Evolutionary conservation across 2,888 invertebrate genomes (phyloP), one percentile per base, ranked within the genome.

Genomic region (Macrosoma leucophasiata): DNA sequence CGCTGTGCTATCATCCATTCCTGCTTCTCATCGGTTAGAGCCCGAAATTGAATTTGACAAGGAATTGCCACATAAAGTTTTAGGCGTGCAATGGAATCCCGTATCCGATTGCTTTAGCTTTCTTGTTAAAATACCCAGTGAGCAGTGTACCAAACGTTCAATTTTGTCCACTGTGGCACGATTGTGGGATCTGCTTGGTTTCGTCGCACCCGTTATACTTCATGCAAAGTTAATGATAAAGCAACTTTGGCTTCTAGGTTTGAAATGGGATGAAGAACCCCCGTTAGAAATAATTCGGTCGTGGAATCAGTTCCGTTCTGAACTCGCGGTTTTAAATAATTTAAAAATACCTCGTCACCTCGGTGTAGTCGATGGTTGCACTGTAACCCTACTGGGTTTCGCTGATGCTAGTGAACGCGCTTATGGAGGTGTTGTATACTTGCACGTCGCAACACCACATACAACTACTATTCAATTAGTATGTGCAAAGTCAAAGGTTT

Each of bases 351-450:
- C 23, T 12, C 12, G 23, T 3, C 23, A 23, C n/a, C 7, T 23
- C 7, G 23, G 23, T 23, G 23, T 23, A 7, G 1, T 13, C 1
- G 8, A 3, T 2, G 1, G 13, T 23, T 23, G n/a, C n/a, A n/a
- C n/a, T n/a, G n/a, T n/a, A n/a, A n/a, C n/a, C n/a, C n/a, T n/a
- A n/a, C n/a, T n/a, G 13, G 23, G 13, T 8, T 23, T 23, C 13
- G 12, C 23, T 7, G 23, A 23, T 9, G 23, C 23, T 13, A 23
- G 23, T n/a, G 13, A 23, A 13, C 23, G 23, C 7, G 23, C 23
- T 2, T 23, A 23, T 13, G 23, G 23, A 2, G 12, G 7, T 13
- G 23, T 23, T 7, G 23, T 23, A 1, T 23, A 23, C 6, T 7
- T 23, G 9, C 23, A 13, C 8, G 8, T 12, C 8, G 12, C 12